Evolutionary conservation across 2,113 vertebrate genomes (phyloP).

Genomic region (Pholis gunnellus): DNA sequence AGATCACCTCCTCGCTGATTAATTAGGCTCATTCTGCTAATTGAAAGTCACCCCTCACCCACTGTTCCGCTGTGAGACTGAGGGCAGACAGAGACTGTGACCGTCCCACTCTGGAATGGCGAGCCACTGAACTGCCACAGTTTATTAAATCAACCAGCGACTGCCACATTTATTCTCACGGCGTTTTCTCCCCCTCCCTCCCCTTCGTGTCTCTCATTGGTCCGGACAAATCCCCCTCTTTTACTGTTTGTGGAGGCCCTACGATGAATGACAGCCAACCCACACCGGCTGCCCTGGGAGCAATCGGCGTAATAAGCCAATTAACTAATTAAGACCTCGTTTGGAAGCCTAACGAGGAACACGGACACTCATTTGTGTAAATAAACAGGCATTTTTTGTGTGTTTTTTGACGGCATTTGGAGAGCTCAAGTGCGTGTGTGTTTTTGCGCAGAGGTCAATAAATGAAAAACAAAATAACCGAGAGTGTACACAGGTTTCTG

Average conservation of each 20-base stretch:
- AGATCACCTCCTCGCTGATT: conserved; percentile 79
- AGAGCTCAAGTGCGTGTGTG: conserved; percentile 38
- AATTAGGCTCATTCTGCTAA: conserved; percentile 81
- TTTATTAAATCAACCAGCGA: conserved; percentile 69
- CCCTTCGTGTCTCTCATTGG: conserved; percentile 18
- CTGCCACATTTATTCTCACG: conserved; percentile 34
- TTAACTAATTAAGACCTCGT: conserved; percentile 85
- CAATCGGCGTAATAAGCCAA: conserved; percentile 80
- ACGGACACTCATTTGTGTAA: conserved; percentile 81
- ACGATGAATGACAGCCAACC: conserved; percentile 79
- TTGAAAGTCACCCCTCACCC: conserved; percentile 82
- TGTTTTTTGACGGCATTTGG: conserved; percentile 54
- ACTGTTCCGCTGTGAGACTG: conserved; percentile 50
- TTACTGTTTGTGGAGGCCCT: conserved; percentile 30
- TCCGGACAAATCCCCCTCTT: conserved; percentile 23
- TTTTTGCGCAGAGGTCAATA: conserved; percentile 65
- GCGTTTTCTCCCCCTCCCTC: conserved; percentile 3
- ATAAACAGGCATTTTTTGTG: conserved; percentile 70
- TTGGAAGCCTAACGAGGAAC: conserved; percentile 81
- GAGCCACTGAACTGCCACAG: conserved; percentile 61
- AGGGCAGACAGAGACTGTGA: conserved; percentile 50
- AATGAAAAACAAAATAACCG: conserved; percentile 57
- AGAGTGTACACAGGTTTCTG: conserved; percentile 41
- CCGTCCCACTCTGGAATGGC: conserved; percentile 49
- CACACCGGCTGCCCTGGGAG: conserved; percentile 74